phyloP scores from a whole-genome alignment of 2,888 invertebrate species.

The Eristalinus aeneus region DNA sequence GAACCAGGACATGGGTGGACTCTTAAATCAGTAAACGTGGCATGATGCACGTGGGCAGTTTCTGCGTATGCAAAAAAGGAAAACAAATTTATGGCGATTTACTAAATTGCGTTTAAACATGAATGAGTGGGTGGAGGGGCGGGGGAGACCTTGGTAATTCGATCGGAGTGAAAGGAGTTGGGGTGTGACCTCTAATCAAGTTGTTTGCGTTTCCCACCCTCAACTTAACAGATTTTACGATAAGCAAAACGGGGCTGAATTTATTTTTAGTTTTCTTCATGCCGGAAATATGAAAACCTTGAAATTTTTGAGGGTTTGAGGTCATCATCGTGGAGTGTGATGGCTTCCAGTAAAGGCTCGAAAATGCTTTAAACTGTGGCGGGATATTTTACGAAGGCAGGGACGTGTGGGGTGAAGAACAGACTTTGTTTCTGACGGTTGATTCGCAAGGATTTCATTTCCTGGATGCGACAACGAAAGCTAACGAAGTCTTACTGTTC shows the following conservation, averaged over 20 bases:
- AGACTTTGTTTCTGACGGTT: too few relatives aligned
- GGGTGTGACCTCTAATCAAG: neutral
- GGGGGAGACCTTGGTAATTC: neutral
- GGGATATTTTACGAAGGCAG: too few relatives aligned
- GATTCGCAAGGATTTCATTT: too few relatives aligned
- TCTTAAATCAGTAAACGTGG: neutral
- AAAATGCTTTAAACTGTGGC: too few relatives aligned
- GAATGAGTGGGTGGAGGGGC: neutral
- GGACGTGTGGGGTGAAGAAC: too few relatives aligned
- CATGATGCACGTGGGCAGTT: too few relatives aligned
- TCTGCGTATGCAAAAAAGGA: neutral
- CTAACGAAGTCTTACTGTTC: too few relatives aligned
- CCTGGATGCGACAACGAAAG: too few relatives aligned
- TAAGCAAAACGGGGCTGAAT: neutral
- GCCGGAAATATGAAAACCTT: neutral
- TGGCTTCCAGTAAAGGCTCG: too few relatives aligned
- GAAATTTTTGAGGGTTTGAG: neutral
- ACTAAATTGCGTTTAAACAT: neutral
- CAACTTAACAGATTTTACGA: neutral
- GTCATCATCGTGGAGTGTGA: neutral
- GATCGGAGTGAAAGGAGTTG: neutral
- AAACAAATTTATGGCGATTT: neutral
- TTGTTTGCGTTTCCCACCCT: neutral
- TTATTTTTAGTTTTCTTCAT: neutral
- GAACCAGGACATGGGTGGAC: neutral